Percentiles rank a stretch among this genome's conserved stretches.
These are phyloP conservation scores for Arctocebus calabarensis DNA, from an alignment of 2,797 vertebrate genomes.

Conservation along the genomic window DNA sequence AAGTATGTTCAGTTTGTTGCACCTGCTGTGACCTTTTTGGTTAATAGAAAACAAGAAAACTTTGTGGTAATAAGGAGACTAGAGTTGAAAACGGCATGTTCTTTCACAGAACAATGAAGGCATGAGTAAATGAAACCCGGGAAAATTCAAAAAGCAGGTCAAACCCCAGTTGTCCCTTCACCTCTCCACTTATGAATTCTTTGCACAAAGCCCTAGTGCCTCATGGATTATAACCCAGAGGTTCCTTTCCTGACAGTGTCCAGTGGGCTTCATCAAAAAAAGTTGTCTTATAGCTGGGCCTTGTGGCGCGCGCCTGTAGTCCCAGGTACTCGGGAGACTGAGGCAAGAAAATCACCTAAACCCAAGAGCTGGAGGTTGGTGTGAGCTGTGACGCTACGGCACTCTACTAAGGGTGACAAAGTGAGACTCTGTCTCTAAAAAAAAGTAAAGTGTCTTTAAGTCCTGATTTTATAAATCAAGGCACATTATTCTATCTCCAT, in stretches of 20 bases:
- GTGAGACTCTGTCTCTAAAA: too few species aligned
- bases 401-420: too few species aligned
- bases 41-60: background rate
- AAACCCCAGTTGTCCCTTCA: background rate
- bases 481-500: background rate
- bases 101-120: background rate
- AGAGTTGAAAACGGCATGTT: background rate
- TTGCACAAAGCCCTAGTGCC: background rate
- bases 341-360: too few species aligned
- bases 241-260: background rate
- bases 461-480: background rate
- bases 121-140: background rate
- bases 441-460: background rate
- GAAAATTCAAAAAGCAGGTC: background rate
- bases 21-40: background rate
- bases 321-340: too few species aligned
- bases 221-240: background rate
- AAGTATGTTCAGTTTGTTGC: background rate
- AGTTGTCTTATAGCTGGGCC: background rate
- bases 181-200: background rate
- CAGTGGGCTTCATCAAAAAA: background rate
- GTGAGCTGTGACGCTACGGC: too few species aligned
- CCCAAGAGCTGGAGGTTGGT: too few species aligned
- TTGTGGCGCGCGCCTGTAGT: too few species aligned
- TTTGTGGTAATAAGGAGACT: background rate